Evolutionary conservation across 2,113 vertebrate genomes (phyloP), one percentile per base, ranked within the genome.

Genomic region (Lagopus leucura): DNA sequence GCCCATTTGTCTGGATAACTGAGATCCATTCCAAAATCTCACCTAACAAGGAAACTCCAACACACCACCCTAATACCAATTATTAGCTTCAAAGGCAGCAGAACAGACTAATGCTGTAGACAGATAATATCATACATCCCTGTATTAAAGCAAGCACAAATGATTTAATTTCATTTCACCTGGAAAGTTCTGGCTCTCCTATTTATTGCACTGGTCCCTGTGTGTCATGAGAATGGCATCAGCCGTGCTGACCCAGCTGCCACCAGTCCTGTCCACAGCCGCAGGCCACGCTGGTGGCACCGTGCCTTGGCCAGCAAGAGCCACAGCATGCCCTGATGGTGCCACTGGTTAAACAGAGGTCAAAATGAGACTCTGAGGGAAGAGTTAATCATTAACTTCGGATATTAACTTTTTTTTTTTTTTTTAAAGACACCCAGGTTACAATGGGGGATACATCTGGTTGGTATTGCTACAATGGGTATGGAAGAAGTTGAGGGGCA

Each of bases 81-180:
- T 95, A 95, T 36, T 71, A 86, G 58, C 92, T 94, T 95, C 94
- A 95, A 95, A 96, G 96, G 88, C 85, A 92, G 61, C 80, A 86
- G 92, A 86, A 76, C 90, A 96, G 93, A 95, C 91, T 86, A 61
- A 69, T 71, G 76, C 76, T 57, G 85, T 40, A 94, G 91, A 96
- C 95, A 96, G 96, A 96, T 96, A 88, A 25, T 96, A 95, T 95
- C 94, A 95, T 55, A 86, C 89, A 95, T 88, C 92, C 75, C 76
- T 93, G 40, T 94, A 94, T 96, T 94, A 97, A 93, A 96, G 87
- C 79, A 90, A 81, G 82, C 83, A 52, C 81, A 47, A 84, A 92
- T 52, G 2, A 43, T 90, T 92, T 91, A 20, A 94, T 96, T 95
- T 89, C 65, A 20, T 83, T 97, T 83, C 94, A 45, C 70, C 86